Evolutionary conservation across 2,113 vertebrate genomes (phyloP), one percentile per base, ranked within the genome.

Genomic region (Crocuta crocuta): DNA sequence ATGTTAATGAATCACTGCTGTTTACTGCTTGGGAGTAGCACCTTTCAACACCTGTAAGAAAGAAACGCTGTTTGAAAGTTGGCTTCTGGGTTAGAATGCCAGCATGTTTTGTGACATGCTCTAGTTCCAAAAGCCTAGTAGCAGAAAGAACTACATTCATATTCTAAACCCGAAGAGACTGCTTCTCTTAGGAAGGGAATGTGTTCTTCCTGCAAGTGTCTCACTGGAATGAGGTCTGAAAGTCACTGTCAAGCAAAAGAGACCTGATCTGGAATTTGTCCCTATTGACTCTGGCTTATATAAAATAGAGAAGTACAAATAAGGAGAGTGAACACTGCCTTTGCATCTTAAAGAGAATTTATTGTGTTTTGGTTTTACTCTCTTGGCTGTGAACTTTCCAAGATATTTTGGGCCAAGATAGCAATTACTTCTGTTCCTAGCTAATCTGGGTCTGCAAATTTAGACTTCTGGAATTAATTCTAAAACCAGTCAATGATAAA

Each of bases 1-100:
- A 97, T 98, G 94, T 91, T 98, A 98, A 98, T 98, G 97, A 99
- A 97, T 99, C 98, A 98, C 90, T 11, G 0, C 89, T 98, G 96
- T 98, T 98, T 98, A 97, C 96, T 84, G 96, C 81, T 96, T 83
- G 89, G 89, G 97, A 98, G 83, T 78, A 98, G 89, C 76, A 97
- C 88, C 68, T 98, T 97, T 97, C 94, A 93, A 80, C 73, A 97
- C n/a, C 79, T 97, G 88, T 90, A 97, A 97, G 97, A 98, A 98
- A 98, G 97, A 98, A 85, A 93, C 23, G 63, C 88, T 97, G 88
- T 98, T 97, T 98, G 95, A 97, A 96, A 94, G 23, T 85, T 85
- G 71, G 80, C 63, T 94, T 97, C 94, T 91, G 91, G 83, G 71
- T 93, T 83, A 94, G 95, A 95, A 96, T 73, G 88, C 94, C 97